phyloP scores from a whole-genome alignment of 2,888 invertebrate genomes.

The Lymantria dispar region DNA sequence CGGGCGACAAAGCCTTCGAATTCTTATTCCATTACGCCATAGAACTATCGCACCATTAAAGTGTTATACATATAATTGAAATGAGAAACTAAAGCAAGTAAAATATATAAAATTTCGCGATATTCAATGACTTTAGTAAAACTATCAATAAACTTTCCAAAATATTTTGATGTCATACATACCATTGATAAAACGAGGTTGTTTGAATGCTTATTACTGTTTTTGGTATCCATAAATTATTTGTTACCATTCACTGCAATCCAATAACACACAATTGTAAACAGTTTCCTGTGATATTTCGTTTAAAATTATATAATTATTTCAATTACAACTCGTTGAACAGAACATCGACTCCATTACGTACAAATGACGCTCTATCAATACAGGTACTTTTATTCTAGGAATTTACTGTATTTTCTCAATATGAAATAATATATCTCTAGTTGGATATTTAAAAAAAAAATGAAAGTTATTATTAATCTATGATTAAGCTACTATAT shows the following conservation, averaged over 20 bases:
- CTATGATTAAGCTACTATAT: not conserved
- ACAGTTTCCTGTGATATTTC: conserved; percentile 63
- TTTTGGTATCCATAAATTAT: conserved; percentile 62
- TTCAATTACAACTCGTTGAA: conserved; percentile 58
- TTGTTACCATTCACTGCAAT: conserved; percentile 60
- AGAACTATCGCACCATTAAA: conserved; percentile 8
- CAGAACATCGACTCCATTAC: conserved; percentile 84
- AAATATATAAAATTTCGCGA: conserved; percentile 27
- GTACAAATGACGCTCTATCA: conserved; percentile 85
- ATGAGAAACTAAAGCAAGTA: conserved; percentile 9
- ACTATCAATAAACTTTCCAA: conserved; percentile 77
- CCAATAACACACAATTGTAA: conserved; percentile 52
- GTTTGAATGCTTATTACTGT: conserved; percentile 52
- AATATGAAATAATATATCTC: not conserved
- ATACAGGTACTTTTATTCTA: conserved; percentile 48
- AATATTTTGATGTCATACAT: conserved; percentile 83
- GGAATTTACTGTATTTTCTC: conserved; percentile 51
- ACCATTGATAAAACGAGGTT: conserved; percentile 73
- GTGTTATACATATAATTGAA: conserved; percentile 11
- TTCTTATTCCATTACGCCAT: conserved; percentile 34
- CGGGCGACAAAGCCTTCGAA: conserved; percentile 73
- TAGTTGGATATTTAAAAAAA: not conserved
- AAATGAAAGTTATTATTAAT: not conserved
- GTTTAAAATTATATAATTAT: conserved; percentile 49
- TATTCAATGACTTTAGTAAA: conserved; percentile 28